Conservation (phyloP, 2,888 invertebrate genomes). For the Myathropa florea region DNA sequence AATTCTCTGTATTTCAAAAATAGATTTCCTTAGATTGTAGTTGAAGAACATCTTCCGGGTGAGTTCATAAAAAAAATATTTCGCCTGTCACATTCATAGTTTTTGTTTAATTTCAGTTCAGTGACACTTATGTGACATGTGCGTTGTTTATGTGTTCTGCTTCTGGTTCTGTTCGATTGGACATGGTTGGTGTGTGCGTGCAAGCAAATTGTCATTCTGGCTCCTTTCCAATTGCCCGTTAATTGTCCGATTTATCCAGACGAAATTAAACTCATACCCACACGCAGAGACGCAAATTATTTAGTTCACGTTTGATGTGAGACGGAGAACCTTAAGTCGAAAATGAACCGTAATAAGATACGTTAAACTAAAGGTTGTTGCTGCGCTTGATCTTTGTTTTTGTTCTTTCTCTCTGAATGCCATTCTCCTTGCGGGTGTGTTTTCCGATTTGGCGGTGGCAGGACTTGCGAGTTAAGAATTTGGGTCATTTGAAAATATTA, state of each 20-base stretch:
- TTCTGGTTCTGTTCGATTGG: constrained; percentile 4
- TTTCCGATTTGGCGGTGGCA: background rate
- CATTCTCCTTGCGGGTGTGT: constrained; percentile 21
- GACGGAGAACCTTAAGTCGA: constrained; percentile 18
- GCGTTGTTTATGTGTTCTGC: constrained; percentile 37
- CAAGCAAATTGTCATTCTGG: constrained; percentile 49
- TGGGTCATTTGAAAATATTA: constrained; percentile 42
- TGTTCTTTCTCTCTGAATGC: constrained; percentile 30
- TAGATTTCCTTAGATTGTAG: background rate
- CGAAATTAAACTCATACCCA: background rate
- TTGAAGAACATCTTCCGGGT: background rate
- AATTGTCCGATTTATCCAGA: constrained; percentile 44
- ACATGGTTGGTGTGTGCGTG: background rate
- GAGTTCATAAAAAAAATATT: background rate
- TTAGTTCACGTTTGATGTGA: constrained; percentile 39
- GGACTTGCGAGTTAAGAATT: constrained; percentile 43
- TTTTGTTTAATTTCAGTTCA: constrained; percentile 52
- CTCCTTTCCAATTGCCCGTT: constrained; percentile 51
- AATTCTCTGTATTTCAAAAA: background rate
- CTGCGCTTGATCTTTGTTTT: background rate
- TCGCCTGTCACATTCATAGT: constrained; percentile 32
- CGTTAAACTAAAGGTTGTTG: background rate
- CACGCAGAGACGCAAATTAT: constrained; percentile 1
- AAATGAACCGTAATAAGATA: constrained; percentile 43
- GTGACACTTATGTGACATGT: constrained; percentile 57